Evolutionary conservation across 1,140 invertebrate genomes (phyloP), one percentile per base, ranked within the genome.

Genomic region (Galendromus occidentalis): DNA sequence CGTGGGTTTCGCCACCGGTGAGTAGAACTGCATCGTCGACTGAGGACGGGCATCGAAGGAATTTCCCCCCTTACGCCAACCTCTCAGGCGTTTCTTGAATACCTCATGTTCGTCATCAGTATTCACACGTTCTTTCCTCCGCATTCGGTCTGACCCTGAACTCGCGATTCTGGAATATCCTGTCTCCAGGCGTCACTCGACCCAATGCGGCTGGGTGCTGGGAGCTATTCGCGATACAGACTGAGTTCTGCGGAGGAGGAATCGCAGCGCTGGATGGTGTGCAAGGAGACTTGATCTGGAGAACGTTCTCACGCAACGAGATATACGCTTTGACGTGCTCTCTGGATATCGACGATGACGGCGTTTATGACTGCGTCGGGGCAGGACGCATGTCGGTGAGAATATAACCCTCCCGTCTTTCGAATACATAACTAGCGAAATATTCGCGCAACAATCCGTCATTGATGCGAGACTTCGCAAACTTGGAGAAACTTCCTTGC

Each of bases 1-100:
- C 64, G 77, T 89, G 51, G 86, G 86, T 68, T 90, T 85, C 74
- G 85, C 83, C 47, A 86, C 86, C 75, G 85, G 85, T 86, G 76
- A 69, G 33, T 39, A 4, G 33, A 39, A 39, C n/a, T n/a, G n/a
- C n/a, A n/a, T n/a, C n/a, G n/a, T n/a, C n/a, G n/a, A n/a, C n/a
- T n/a, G n/a, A n/a, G n/a, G n/a, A n/a, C n/a, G n/a, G n/a, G n/a
- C n/a, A n/a, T n/a, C n/a, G n/a, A n/a, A n/a, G n/a, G n/a, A n/a
- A n/a, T n/a, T n/a, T n/a, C n/a, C n/a, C n/a, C n/a, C n/a, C n/a
- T n/a, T n/a, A n/a, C n/a, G n/a, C n/a, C n/a, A n/a, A n/a, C n/a
- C n/a, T n/a, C n/a, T n/a, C n/a, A n/a, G n/a, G n/a, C n/a, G n/a
- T n/a, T n/a, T n/a, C n/a, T n/a, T n/a, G n/a, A n/a, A n/a, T n/a